These are phyloP conservation scores for Sebastes variabilis DNA, from an alignment of 2,797 vertebrate genomes.

Conservation along the genomic window DNA sequence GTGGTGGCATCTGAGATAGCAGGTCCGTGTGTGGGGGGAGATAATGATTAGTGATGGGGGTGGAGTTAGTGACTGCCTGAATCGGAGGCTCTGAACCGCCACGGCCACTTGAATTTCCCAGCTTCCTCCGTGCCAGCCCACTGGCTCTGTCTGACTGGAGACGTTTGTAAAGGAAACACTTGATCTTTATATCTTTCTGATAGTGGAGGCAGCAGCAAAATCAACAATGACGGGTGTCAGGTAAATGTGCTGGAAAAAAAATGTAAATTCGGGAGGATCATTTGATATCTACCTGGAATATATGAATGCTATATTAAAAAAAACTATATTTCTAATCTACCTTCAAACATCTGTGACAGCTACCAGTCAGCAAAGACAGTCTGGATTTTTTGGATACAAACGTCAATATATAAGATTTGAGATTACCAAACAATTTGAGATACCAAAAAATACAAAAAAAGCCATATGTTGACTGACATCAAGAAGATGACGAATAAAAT, in stretches of 20 bases:
- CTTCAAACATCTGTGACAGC: not conserved
- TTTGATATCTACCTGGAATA: not conserved
- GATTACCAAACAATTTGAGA: too few relatives aligned
- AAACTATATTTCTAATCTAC: too few relatives aligned
- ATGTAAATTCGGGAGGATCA: not conserved
- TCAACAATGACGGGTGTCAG: not conserved
- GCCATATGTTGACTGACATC: slow-evolving; percentile 4
- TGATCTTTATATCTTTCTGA: slow-evolving; percentile 36
- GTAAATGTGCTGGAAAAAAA: not conserved
- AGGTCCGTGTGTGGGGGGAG: not conserved
- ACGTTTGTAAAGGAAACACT: slow-evolving; percentile 65
- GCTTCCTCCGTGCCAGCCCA: slow-evolving; percentile 47
- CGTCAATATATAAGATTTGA: too few relatives aligned
- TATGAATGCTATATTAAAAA: not conserved
- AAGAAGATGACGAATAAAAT: not conserved
- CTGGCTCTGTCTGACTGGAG: slow-evolving; percentile 66
- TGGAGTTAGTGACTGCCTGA: slow-evolving; percentile 69
- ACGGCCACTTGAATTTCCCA: slow-evolving; percentile 56
- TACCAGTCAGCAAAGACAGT: too few relatives aligned
- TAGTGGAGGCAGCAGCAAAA: not conserved
- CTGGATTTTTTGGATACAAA: too few relatives aligned
- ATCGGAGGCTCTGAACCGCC: slow-evolving; percentile 66
- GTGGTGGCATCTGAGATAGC: slow-evolving; percentile 20
- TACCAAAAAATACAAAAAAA: slow-evolving; percentile 28
- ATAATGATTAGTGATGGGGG: slow-evolving; percentile 8